Evolutionary conservation across 2,113 vertebrate species (phyloP).

Genomic region (Cyprinodon brontotheroides): DNA sequence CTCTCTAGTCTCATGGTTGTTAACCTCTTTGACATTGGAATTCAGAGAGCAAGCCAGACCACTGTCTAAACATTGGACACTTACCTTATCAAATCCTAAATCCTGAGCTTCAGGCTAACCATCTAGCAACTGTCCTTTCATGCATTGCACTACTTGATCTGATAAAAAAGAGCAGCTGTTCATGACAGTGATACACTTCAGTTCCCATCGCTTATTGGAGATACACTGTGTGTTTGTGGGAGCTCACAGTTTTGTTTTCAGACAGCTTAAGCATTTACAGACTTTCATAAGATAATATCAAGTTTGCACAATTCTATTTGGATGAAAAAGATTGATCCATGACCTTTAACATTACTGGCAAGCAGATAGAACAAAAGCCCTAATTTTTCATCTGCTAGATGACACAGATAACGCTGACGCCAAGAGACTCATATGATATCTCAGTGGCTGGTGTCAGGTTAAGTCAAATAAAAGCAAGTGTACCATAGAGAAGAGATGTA

Average conservation of each 20-base stretch:
- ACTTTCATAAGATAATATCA: slow-evolving; percentile 61
- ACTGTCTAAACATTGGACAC: slow-evolving; percentile 67
- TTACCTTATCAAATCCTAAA: slow-evolving; percentile 71
- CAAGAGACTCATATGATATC: slow-evolving; percentile 56
- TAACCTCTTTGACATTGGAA: slow-evolving; percentile 65
- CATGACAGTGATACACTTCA: slow-evolving; percentile 56
- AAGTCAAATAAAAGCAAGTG: slow-evolving; percentile 58
- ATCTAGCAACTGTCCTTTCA: slow-evolving; percentile 39
- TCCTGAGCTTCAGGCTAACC: slow-evolving; percentile 22
- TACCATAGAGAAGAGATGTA: slow-evolving; percentile 33
- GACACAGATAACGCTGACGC: slow-evolving; percentile 66
- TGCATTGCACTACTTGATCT: slow-evolving; percentile 30
- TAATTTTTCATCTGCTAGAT: slow-evolving; percentile 62
- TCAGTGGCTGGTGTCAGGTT: slow-evolving; percentile 59
- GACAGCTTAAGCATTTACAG: slow-evolving; percentile 29
- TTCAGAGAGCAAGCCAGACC: slow-evolving; percentile 40
- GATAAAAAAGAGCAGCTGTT: slow-evolving; percentile 67
- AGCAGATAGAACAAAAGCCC: slow-evolving; percentile 49
- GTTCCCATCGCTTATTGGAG: slow-evolving; percentile 59
- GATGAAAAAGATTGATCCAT: slow-evolving; percentile 56
- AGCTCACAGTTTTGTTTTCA: slow-evolving; percentile 19
- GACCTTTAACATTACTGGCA: slow-evolving; percentile 46
- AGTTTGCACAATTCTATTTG: slow-evolving; percentile 56
- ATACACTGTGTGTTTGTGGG: slow-evolving; percentile 15
- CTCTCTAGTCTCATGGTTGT: slow-evolving; percentile 67